Conservation (phyloP, 2,797 vertebrate species). For the Argentina silus region DNA sequence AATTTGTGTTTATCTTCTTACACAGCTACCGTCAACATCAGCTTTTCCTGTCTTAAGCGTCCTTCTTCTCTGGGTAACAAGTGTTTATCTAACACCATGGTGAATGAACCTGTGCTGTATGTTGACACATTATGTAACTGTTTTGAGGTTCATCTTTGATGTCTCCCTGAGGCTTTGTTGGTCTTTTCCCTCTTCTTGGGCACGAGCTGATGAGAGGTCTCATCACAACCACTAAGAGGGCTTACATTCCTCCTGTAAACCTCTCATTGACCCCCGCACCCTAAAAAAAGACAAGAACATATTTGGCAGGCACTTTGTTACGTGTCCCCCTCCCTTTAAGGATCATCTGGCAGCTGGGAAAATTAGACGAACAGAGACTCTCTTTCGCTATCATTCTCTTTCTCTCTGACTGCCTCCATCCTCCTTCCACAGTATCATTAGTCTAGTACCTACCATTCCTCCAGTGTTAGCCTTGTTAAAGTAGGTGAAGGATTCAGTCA, state of each 20-base stretch:
- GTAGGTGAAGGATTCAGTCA: slow-evolving; percentile 1
- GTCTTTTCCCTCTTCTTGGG: slow-evolving; percentile 81
- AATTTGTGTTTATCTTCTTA: background rate
- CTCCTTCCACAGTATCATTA: background rate
- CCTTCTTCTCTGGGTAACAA: slow-evolving; percentile 34
- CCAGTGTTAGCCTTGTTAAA: background rate
- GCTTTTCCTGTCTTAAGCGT: background rate
- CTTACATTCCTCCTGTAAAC: slow-evolving; percentile 85
- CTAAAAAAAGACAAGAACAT: slow-evolving; percentile 84
- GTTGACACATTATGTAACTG: slow-evolving; percentile 31
- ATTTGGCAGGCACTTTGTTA: slow-evolving; percentile 77
- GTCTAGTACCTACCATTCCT: background rate
- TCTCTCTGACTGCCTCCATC: background rate
- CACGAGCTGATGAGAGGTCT: slow-evolving; percentile 73
- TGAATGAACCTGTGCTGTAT: slow-evolving; percentile 15
- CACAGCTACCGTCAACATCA: background rate
- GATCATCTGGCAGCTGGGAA: slow-evolving; percentile 63
- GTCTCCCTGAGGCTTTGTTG: slow-evolving; percentile 51
- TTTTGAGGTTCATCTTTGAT: slow-evolving; percentile 27
- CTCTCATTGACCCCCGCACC: slow-evolving; percentile 85
- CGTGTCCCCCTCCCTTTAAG: slow-evolving; percentile 71
- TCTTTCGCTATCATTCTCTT: background rate
- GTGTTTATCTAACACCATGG: slow-evolving; percentile 40
- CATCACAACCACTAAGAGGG: slow-evolving; percentile 73
- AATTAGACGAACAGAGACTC: slow-evolving; percentile 69